Conservation (phyloP, 2,113 vertebrate genomes). For the Hippopotamus amphibius region DNA sequence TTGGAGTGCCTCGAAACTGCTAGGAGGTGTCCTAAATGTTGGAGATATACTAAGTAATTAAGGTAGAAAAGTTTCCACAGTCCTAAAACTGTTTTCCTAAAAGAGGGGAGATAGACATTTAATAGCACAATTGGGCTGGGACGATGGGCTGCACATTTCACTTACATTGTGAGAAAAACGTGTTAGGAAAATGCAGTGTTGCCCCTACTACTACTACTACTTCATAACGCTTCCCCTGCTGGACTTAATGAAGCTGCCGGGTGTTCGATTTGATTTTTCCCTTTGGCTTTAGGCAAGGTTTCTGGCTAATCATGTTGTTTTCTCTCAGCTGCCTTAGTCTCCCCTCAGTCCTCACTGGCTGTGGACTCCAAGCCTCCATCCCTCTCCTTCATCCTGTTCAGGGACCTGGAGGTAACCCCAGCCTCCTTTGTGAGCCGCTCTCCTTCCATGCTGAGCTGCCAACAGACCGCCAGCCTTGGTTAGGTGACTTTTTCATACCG, state of each 20-base stretch:
- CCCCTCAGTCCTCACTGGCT: background rate
- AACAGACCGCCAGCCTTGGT: background rate
- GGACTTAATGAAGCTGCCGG: rapidly evolving
- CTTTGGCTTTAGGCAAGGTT: background rate
- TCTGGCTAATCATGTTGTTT: background rate
- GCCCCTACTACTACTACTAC: no score
- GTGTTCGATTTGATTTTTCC: background rate
- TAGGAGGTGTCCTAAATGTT: background rate
- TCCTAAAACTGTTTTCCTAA: background rate
- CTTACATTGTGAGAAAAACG: background rate
- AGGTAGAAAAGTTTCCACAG: background rate
- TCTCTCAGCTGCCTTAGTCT: background rate
- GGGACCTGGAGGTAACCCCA: rapidly evolving
- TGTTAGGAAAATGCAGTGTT: background rate
- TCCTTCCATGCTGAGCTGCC: background rate
- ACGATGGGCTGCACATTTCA: background rate
- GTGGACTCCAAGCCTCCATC: background rate
- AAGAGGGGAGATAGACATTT: background rate
- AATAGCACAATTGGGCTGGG: background rate
- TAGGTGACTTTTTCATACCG: background rate
- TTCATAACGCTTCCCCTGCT: no score
- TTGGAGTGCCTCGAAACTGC: background rate
- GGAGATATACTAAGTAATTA: background rate
- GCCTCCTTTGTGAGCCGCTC: background rate
- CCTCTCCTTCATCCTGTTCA: background rate